Conservation (phyloP, 2,888 invertebrate genomes). For the Melanostoma mellinum region DNA sequence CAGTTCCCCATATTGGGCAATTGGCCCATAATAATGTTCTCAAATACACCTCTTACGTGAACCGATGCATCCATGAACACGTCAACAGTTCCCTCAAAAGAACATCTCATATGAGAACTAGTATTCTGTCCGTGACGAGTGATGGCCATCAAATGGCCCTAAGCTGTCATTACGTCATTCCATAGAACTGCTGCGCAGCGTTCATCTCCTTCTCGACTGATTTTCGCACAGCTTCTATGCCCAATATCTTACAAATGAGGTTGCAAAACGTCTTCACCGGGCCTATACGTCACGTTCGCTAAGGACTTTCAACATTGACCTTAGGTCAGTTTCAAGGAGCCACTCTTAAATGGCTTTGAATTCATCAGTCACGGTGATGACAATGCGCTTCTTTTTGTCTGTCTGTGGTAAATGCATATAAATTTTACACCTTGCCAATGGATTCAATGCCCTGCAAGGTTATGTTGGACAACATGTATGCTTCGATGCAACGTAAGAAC, state of each 20-base stretch:
- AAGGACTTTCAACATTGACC: constrained; percentile 98
- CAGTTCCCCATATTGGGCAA: constrained; percentile 98
- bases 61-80: constrained; percentile 99
- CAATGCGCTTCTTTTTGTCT: constrained; percentile 98
- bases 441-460: constrained; percentile 98
- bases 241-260: constrained; percentile 99
- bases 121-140: constrained; percentile 99
- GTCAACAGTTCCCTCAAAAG: constrained; percentile 99
- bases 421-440: constrained; percentile 94
- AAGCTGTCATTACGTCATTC: constrained; percentile 99
- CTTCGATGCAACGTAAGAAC: constrained; percentile 99
- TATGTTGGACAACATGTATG: constrained; percentile 99
- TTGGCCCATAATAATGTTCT: constrained; percentile 99
- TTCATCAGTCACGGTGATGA: constrained; percentile 98
- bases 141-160: constrained; percentile 99
- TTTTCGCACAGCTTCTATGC: constrained; percentile 99
- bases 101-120: constrained; percentile 99
- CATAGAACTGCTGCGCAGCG: constrained; percentile 99
- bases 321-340: constrained; percentile 99
- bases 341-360: constrained; percentile 99
- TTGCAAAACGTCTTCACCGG: constrained; percentile 98
- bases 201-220: constrained; percentile 99
- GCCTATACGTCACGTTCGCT: constrained; percentile 98
- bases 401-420: constrained; percentile 98
- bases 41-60: constrained; percentile 99